These are phyloP conservation scores for Allobates femoralis DNA, from an alignment of 2,797 vertebrate species.

Conservation along the genomic window DNA sequence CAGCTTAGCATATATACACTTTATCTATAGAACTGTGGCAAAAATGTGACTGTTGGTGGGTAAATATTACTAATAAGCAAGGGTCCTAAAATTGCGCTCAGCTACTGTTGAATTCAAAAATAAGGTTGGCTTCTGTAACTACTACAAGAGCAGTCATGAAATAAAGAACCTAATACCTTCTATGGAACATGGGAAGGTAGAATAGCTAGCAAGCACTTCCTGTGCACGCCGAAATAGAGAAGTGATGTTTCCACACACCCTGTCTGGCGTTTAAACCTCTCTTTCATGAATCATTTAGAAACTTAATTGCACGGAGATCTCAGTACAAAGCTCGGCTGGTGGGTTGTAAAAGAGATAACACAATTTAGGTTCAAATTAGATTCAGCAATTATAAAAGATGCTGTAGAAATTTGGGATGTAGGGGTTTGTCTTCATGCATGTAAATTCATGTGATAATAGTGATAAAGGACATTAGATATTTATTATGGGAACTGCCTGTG, in stretches of 20 bases:
- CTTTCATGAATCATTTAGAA: slow-evolving; percentile 44
- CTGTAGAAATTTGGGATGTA: not conserved
- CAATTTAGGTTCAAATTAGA: not conserved
- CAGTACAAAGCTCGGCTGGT: not conserved
- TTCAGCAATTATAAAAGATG: not conserved
- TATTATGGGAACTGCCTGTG: not conserved
- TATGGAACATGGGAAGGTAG: slow-evolving; percentile 14
- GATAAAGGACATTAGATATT: not conserved
- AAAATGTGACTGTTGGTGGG: too few species aligned
- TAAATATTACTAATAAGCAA: too few species aligned
- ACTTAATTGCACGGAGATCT: not conserved
- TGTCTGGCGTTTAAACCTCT: slow-evolving; percentile 14
- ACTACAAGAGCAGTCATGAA: not conserved
- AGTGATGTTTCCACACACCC: slow-evolving; percentile 47
- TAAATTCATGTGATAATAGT: not conserved
- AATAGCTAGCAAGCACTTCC: slow-evolving; percentile 24
- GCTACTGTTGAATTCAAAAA: not conserved
- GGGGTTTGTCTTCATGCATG: not conserved
- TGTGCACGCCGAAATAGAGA: slow-evolving; percentile 43
- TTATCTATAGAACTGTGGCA: too few species aligned
- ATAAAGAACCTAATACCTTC: not conserved
- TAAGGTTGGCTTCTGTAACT: not conserved
- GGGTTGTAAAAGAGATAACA: too few species aligned
- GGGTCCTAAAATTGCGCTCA: not conserved
- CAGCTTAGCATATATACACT: too few species aligned